Evolutionary conservation across 2,113 vertebrate genomes (phyloP), one percentile per base, ranked within the genome.

Genomic region (Grus americana): DNA sequence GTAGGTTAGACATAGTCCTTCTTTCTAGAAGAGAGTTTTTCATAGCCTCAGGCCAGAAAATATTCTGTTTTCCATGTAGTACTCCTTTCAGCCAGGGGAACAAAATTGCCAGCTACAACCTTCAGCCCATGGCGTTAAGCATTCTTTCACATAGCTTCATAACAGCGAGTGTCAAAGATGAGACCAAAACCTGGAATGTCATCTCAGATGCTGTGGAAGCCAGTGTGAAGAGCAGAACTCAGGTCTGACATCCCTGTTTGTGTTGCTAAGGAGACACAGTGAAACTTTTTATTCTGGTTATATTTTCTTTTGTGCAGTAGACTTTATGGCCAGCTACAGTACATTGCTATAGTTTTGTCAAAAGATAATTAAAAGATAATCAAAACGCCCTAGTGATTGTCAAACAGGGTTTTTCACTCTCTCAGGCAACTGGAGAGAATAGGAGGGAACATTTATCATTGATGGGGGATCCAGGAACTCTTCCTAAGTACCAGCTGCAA

Each of bases 151-250:
- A 20, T 4, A 54, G 27, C 18, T 3, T 55, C 52, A 36, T 34
- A 38, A 18, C 12, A 80, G 17, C 24, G 32, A 73, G 30, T n/a
- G 32, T 42, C 0, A 0, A 76, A 67, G 22, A 59, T 47, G 59
- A 70, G 26, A 40, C 36, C 44, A 89, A 86, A 80, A 63, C 11
- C 24, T 81, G 65, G 15, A 81, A 66, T 71, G 84, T 58, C 9
- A 54, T 74, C 21, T 66, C 55, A 54, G 52, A 36, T 62, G 10
- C 49, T 80, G 7, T 66, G 26, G 22, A 86, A 86, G 19, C 44
- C 58, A 68, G 22, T 50, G 20, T n/a, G 22, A 76, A 55, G 67
- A 68, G 49, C 32, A 68, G 54, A 42, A 42, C 26, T 59, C 19
- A 14, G 63, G 18, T 61, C 40, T 73, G 50, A 59, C 2, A 0